phyloP scores from a whole-genome alignment of 1,140 invertebrate species.

The Ylistrum balloti region DNA sequence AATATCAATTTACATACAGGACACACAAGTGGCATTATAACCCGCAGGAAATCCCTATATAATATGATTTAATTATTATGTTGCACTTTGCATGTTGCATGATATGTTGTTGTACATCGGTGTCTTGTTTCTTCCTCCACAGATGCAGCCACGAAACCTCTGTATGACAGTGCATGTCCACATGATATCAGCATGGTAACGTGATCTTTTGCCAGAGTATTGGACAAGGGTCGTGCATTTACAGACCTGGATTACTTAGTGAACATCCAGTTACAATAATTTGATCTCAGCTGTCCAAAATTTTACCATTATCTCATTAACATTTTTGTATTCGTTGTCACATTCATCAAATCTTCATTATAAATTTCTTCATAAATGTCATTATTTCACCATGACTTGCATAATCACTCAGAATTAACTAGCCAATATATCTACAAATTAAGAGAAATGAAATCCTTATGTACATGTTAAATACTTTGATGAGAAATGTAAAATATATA shows the following conservation, averaged over 20 bases:
- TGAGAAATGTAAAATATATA: not conserved
- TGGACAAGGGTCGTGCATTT: slow-evolving; percentile 6
- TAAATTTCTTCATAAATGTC: not conserved
- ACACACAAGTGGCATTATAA: not conserved
- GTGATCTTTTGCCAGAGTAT: not conserved
- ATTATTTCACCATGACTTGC: not conserved
- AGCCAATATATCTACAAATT: slow-evolving; percentile 38
- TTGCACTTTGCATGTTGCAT: slow-evolving; percentile 57
- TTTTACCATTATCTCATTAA: not conserved
- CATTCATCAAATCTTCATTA: not conserved
- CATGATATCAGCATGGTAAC: slow-evolving; percentile 28
- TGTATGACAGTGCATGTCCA: slow-evolving; percentile 63
- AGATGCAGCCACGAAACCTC: slow-evolving; percentile 75
- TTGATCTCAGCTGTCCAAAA: slow-evolving; percentile 26
- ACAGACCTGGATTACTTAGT: not conserved
- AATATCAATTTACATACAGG: too few relatives aligned
- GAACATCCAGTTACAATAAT: not conserved
- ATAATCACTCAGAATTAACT: not conserved
- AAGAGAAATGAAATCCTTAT: not conserved
- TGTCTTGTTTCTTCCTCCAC: slow-evolving; percentile 64
- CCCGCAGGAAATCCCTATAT: too few relatives aligned
- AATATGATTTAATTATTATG: too few relatives aligned
- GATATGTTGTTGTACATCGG: slow-evolving; percentile 50
- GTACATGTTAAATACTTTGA: not conserved
- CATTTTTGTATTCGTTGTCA: not conserved